Evolutionary conservation across 2,888 invertebrate genomes (phyloP).

Genomic region (Steinernema carpocapsae): DNA sequence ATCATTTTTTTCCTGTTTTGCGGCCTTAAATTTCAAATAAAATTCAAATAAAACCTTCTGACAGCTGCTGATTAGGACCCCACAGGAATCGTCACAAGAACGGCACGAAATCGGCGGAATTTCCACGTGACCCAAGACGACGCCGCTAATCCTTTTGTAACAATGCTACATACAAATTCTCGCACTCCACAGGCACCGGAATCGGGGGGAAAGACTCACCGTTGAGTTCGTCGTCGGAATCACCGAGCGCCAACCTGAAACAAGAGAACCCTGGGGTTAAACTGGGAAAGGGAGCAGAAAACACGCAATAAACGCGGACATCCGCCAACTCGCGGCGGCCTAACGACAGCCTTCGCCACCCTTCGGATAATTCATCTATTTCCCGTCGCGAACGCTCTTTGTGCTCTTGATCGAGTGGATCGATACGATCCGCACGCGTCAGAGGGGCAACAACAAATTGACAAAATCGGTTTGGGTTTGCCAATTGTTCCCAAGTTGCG

Average conservation of each 20-base stretch:
- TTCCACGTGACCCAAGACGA: too few species aligned
- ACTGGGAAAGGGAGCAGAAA: neutral
- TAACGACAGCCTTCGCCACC: neutral
- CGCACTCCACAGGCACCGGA: too few species aligned
- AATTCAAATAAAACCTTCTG: too few species aligned
- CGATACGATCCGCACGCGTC: constrained; percentile 21
- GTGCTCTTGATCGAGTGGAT: neutral
- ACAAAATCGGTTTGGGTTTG: neutral
- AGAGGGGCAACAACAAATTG: neutral
- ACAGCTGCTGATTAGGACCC: too few species aligned
- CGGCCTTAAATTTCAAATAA: too few species aligned
- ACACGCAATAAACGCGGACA: constrained; percentile 18
- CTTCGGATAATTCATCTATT: constrained; percentile 20
- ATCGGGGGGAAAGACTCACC: constrained; percentile 24
- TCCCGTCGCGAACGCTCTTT: neutral
- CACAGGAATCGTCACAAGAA: too few species aligned
- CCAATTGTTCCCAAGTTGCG: too few species aligned
- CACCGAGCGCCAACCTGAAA: constrained; percentile 26
- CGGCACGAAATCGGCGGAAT: too few species aligned
- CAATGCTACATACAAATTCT: too few species aligned
- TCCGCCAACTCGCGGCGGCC: constrained; percentile 8
- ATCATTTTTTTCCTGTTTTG: too few species aligned
- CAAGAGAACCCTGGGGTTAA: too few species aligned
- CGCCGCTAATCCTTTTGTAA: too few species aligned
- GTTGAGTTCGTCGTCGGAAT: constrained; percentile 32